A percentile compares a stretch with the other conserved stretches of the same genome.
These are phyloP conservation scores for Xyrauchen texanus DNA, from an alignment of 2,113 vertebrate species.

Conservation along the genomic window DNA sequence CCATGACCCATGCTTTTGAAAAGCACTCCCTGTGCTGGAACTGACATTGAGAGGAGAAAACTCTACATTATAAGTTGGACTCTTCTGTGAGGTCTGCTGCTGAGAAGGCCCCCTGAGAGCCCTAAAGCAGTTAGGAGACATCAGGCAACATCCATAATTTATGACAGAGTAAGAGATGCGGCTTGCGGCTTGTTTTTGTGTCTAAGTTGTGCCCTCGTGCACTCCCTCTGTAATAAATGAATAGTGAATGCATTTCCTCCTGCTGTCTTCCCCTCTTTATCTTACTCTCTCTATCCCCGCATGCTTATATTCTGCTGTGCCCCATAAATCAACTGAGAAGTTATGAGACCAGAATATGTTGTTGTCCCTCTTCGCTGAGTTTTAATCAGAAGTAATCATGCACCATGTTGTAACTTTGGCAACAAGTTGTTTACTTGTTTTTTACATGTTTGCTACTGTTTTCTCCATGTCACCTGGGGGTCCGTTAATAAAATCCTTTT, in stretches of 20 bases:
- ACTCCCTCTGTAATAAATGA: constrained; percentile 37
- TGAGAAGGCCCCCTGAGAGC: constrained; percentile 43
- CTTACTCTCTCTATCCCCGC: background rate
- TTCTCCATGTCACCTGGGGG: background rate
- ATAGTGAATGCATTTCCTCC: constrained; percentile 38
- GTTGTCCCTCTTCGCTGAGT: background rate
- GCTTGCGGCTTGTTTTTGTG: constrained; percentile 47
- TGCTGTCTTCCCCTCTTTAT: constrained; percentile 11
- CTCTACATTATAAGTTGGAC: constrained; percentile 10
- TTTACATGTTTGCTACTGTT: background rate
- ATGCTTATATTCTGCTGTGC: background rate
- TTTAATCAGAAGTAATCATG: constrained; percentile 30
- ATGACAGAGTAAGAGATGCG: constrained; percentile 44
- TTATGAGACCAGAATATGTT: background rate
- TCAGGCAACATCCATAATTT: constrained; percentile 55
- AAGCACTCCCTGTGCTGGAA: constrained; percentile 17
- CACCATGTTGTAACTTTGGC: background rate
- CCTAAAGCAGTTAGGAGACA: constrained; percentile 46
- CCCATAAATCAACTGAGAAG: constrained; percentile 16
- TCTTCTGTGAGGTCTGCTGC: constrained; percentile 27
- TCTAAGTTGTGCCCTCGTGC: constrained; percentile 27
- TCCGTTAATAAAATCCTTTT: too few species aligned
- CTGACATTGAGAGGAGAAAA: constrained; percentile 22
- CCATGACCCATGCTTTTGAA: constrained; percentile 13
- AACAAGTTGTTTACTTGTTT: background rate